phyloP scores from a whole-genome alignment of 2,797 vertebrate species.

The Chromobotia macracanthus region DNA sequence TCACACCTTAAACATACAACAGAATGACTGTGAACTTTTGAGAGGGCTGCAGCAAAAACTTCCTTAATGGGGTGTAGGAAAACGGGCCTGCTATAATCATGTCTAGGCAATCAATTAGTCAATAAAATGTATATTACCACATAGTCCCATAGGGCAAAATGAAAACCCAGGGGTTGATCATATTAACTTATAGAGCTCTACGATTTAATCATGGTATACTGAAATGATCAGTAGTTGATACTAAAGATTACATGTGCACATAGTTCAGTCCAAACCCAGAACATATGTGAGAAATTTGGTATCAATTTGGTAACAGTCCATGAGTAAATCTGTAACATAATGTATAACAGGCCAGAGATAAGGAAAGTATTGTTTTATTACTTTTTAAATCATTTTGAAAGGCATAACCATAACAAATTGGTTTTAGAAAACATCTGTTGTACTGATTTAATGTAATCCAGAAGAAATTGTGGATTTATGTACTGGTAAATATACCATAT shows the following conservation, averaged over 20 bases:
- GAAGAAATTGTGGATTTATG: slow-evolving; percentile 74
- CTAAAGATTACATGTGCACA: neutral
- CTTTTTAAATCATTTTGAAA: slow-evolving; percentile 34
- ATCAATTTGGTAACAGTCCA: too few species aligned
- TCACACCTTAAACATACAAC: neutral
- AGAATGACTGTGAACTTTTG: neutral
- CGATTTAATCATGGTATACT: neutral
- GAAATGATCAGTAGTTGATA: neutral
- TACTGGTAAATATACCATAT: slow-evolving; percentile 66
- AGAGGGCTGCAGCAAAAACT: neutral
- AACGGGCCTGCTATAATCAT: neutral
- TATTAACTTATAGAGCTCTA: slow-evolving; percentile 1
- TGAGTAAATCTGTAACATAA: neutral
- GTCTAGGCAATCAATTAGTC: neutral
- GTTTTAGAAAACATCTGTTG: slow-evolving; percentile 30
- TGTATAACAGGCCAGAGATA: neutral
- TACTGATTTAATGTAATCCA: slow-evolving; percentile 26
- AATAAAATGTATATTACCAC: neutral
- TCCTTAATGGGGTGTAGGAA: neutral
- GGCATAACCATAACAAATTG: slow-evolving; percentile 24
- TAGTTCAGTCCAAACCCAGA: slow-evolving; percentile 5
- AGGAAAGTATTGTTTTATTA: neutral
- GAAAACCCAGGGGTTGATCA: neutral
- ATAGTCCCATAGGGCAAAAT: neutral
- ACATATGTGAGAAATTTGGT: neutral